Conservation (phyloP, 2,888 invertebrate species). For the Macrosiphum euphorbiae region DNA sequence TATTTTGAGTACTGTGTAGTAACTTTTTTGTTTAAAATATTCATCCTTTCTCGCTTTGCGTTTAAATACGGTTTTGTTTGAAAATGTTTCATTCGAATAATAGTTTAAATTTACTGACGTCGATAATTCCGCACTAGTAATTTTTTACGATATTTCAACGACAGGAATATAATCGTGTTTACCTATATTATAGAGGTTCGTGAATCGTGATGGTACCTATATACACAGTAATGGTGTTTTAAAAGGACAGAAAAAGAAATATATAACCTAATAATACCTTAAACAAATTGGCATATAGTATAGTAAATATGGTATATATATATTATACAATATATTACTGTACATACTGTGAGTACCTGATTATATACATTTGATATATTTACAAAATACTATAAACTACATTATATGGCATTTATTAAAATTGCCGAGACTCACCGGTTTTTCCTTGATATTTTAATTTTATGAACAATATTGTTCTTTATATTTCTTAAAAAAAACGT, state of each 20-base stretch:
- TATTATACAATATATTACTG: background rate
- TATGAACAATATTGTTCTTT: background rate
- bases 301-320: background rate
- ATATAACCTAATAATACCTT: slow-evolving; percentile 20
- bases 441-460: background rate
- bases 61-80: background rate
- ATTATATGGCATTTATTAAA: background rate
- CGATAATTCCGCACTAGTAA: slow-evolving; percentile 35
- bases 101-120: slow-evolving; percentile 54
- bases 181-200: slow-evolving; percentile 33
- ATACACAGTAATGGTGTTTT: slow-evolving; percentile 40
- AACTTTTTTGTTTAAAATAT: background rate
- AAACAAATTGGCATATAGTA: slow-evolving; percentile 32
- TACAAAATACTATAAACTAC: background rate
- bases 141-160: slow-evolving; percentile 61
- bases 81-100: slow-evolving; percentile 29
- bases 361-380: background rate
- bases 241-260: slow-evolving; percentile 28
- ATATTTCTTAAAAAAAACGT: background rate
- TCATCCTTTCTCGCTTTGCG: background rate
- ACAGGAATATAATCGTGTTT: slow-evolving; percentile 47
- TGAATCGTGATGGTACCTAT: slow-evolving; percentile 57
- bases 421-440: background rate
- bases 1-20: slow-evolving; percentile 11
- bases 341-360: background rate